Evolutionary conservation across 2,797 vertebrate species (phyloP).

Genomic region (Emydoidea blandingii): DNA sequence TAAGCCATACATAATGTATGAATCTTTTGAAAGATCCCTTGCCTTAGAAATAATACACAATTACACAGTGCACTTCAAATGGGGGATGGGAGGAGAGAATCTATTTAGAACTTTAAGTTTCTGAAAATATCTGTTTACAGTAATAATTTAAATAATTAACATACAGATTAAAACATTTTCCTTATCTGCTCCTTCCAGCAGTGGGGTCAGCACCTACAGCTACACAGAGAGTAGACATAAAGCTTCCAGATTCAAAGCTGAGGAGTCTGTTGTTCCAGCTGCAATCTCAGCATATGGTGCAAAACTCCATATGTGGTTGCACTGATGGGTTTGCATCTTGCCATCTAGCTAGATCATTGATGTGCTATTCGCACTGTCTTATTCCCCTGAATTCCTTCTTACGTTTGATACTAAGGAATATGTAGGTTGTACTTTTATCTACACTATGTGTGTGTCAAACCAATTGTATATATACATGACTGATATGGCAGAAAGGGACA

Average conservation of each 20-base stretch:
- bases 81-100: neutral
- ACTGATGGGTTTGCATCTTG: neutral
- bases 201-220: slow-evolving; percentile 68
- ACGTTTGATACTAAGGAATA: neutral
- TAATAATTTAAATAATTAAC: slow-evolving; percentile 78
- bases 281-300: slow-evolving; percentile 5
- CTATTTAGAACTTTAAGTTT: slow-evolving; percentile 43
- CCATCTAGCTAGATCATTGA: neutral
- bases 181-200: slow-evolving; percentile 77
- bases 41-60: slow-evolving; percentile 59
- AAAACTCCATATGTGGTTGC: neutral
- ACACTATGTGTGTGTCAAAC: neutral
- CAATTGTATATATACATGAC: neutral
- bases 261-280: neutral
- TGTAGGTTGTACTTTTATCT: neutral
- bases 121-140: slow-evolving; percentile 72
- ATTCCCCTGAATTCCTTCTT: neutral
- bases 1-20: slow-evolving; percentile 53
- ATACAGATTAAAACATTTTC: slow-evolving; percentile 63
- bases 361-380: neutral
- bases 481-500: neutral
- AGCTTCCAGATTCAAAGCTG: slow-evolving; percentile 38
- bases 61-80: slow-evolving; percentile 60
- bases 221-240: slow-evolving; percentile 40
- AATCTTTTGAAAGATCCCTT: slow-evolving; percentile 59